phyloP scores from a whole-genome alignment of 2,888 invertebrate genomes.

The Ichneumoninae sp. region DNA sequence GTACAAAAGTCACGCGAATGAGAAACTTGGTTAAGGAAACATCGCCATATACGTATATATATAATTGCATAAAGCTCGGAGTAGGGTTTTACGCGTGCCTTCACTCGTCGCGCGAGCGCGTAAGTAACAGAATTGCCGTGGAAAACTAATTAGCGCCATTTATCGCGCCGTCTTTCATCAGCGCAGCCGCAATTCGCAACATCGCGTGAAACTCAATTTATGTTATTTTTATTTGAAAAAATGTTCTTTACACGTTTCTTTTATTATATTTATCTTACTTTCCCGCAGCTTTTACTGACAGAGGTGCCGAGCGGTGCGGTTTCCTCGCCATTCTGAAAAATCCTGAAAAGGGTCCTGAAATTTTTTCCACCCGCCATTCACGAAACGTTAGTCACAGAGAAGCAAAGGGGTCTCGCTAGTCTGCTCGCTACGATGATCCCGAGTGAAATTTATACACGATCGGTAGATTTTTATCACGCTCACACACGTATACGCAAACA shows the following conservation, averaged over 20 bases:
- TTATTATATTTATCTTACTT: not conserved
- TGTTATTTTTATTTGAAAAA: conserved; percentile 26
- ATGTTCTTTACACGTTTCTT: not conserved
- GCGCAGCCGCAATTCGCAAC: conserved; percentile 23
- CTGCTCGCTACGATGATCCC: not conserved
- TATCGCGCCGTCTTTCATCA: conserved; percentile 63
- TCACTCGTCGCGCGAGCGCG: conserved; percentile 49
- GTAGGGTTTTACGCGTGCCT: conserved; percentile 44
- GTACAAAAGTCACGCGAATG: conserved; percentile 50
- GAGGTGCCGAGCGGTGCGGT: not conserved
- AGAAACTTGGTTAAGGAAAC: conserved; percentile 17
- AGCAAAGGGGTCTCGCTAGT: not conserved
- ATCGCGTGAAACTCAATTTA: conserved; percentile 48
- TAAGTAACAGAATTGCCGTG: conserved; percentile 60
- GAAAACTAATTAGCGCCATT: conserved; percentile 67
- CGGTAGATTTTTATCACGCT: not conserved
- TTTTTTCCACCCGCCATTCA: not conserved
- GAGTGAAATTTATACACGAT: not conserved
- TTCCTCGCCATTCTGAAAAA: conserved; percentile 23
- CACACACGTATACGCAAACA: not conserved
- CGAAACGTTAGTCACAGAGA: not conserved
- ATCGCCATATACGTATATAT: not conserved
- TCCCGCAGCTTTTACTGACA: not conserved
- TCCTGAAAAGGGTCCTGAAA: conserved; percentile 9
- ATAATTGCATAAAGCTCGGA: conserved; percentile 17